Evolutionary conservation across 2,113 vertebrate species (phyloP).

Genomic region (Morone chrysops): DNA sequence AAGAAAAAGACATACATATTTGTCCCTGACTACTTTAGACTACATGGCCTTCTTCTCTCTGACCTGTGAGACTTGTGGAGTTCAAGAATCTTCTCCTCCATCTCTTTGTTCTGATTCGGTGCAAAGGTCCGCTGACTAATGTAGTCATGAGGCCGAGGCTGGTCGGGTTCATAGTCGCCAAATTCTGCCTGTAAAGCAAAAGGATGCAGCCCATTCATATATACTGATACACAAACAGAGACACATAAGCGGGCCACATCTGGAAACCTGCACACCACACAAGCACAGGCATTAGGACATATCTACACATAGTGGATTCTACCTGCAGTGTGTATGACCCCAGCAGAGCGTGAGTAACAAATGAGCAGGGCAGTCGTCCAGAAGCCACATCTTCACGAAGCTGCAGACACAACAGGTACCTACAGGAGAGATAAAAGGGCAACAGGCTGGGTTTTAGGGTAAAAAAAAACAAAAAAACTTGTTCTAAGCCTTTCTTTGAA

Average conservation of each 20-base stretch:
- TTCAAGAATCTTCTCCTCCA: slow-evolving; percentile 97
- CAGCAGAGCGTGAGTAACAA: slow-evolving; percentile 79
- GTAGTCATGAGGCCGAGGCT: slow-evolving; percentile 85
- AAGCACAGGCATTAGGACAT: not conserved
- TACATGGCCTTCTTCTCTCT: not conserved
- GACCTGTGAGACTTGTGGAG: slow-evolving; percentile 96
- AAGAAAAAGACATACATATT: too few species aligned
- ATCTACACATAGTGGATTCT: not conserved
- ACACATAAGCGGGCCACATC: not conserved
- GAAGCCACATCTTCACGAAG: slow-evolving; percentile 78
- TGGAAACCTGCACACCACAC: not conserved
- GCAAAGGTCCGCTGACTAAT: slow-evolving; percentile 92
- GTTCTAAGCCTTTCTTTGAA: slow-evolving; percentile 25
- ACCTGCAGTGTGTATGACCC: slow-evolving; percentile 81
- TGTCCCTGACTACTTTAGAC: not conserved
- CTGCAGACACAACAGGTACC: slow-evolving; percentile 82
- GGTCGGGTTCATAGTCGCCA: slow-evolving; percentile 92
- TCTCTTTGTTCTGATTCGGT: slow-evolving; percentile 93
- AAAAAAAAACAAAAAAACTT: not conserved
- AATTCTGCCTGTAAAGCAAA: slow-evolving; percentile 89
- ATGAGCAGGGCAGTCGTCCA: slow-evolving; percentile 79
- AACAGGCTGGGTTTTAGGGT: not conserved
- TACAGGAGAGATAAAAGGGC: slow-evolving; percentile 14
- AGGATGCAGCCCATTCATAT: not conserved
- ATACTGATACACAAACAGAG: not conserved